Percentiles rank a stretch among this genome's conserved stretches.
These are phyloP conservation scores for Bellardia pandia DNA, from an alignment of 2,888 invertebrate species.

Conservation along the genomic window DNA sequence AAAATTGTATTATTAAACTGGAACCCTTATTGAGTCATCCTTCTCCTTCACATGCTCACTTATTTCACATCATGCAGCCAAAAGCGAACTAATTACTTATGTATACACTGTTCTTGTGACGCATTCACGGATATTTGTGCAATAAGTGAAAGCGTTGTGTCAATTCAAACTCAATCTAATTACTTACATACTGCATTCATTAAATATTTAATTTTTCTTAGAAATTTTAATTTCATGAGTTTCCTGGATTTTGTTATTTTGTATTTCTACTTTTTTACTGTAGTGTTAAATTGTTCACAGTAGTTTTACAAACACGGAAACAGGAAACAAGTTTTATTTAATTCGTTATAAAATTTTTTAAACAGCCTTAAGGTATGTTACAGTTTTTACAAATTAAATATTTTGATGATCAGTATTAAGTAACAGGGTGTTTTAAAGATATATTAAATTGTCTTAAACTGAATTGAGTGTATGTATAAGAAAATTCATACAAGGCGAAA, in stretches of 20 bases:
- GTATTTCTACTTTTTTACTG: conserved; percentile 1
- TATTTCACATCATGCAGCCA: conserved; percentile 2
- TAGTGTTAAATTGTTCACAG: conserved; percentile 21
- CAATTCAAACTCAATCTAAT: conserved; percentile 37
- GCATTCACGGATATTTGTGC: conserved; percentile 29
- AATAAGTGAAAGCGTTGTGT: conserved; percentile 68
- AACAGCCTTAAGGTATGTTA: conserved; percentile 65
- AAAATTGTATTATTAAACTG: no score
- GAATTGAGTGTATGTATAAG: no score
- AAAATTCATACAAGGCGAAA: no score
- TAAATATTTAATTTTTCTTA: conserved; percentile 27
- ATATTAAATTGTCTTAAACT: no score
- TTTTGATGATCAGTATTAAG: conserved; percentile 13
- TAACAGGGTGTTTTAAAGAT: conserved; percentile 39
- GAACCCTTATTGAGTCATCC: conserved; percentile 9
- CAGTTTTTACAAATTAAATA: conserved; percentile 13
- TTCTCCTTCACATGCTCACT: conserved; percentile 46
- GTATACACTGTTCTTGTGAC: background rate
- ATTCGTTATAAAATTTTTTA: background rate
- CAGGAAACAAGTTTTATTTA: conserved; percentile 51
- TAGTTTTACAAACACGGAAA: conserved; percentile 51
- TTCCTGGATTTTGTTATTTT: conserved; percentile 34
- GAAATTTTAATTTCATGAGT: conserved; percentile 29
- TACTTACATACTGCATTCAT: conserved; percentile 14
- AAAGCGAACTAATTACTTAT: conserved; percentile 32